Base-by-base conservation (phyloP, 2,113 vertebrate genomes). In the Oncorhynchus masou region DNA sequence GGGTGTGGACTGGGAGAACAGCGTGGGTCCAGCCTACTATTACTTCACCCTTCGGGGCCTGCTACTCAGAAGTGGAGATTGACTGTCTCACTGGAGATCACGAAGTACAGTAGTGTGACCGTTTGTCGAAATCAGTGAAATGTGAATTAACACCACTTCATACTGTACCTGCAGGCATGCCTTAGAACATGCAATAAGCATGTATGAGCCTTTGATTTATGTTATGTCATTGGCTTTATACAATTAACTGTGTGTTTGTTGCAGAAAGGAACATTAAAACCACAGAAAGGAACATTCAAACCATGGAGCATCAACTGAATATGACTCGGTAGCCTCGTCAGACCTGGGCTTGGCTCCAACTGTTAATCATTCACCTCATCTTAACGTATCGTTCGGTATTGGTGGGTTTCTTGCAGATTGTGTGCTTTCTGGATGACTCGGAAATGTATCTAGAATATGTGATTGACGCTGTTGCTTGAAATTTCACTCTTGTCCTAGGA, bases 21-120 rank as follows among this genome's bases (percentile, higher is more conserved):
- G 93, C 0, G 85, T 94, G 84, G 94, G 94, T 22, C 80, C 81
- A 0, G 89, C 93, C 67, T 93, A 92, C 12, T 86, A 90, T 0
- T 96, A 95, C 83, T 95, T 84, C 80, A 79, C 95, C 95, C 74
- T 94, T 73, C 71, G 94, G 95, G 86, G 92, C 92, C 68, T 92
- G 91, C 83, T 96, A 92, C 84, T 94, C 94, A 1, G 94, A 95
- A 65, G 93, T 95, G 79, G 94, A 96, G 91, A 90, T 95, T 49
- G 91, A 95, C 84, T 96, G 94, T 70, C 83, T 96, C 66, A 95
- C 94, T 1, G 94, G 95, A 75, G 91, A 90, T 79, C 94, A 94
- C 75, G 94, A 95, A 91, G 95, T 95, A 87, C 94, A 91, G 95
- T 29, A 91, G 95, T 29, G 22, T 69, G 1, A 20, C 19, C 11